phyloP scores from a whole-genome alignment of 2,888 invertebrate genomes.

The Eulithis testata region DNA sequence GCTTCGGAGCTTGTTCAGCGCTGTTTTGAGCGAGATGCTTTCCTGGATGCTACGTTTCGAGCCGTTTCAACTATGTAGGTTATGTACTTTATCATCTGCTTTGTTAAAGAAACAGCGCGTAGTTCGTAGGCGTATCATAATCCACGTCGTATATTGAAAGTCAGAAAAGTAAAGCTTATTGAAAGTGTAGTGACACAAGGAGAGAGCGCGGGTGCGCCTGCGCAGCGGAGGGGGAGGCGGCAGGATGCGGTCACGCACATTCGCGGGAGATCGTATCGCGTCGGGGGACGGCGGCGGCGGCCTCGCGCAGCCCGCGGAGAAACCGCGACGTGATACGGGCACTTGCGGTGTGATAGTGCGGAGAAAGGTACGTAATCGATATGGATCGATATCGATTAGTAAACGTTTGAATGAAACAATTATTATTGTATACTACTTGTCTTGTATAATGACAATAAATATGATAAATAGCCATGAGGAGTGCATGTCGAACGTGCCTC shows the following conservation, averaged over 20 bases:
- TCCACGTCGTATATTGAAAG: not conserved
- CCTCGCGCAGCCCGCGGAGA: conserved; percentile 50
- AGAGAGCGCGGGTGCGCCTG: conserved; percentile 19
- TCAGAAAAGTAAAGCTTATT: not conserved
- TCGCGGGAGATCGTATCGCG: conserved; percentile 68
- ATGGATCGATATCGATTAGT: conserved; percentile 24
- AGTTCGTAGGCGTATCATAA: no score
- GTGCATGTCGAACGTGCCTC: no score
- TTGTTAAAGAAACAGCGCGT: no score
- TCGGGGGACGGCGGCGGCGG: conserved; percentile 50
- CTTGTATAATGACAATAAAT: no score
- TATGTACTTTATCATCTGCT: no score
- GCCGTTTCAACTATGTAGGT: no score
- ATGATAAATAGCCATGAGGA: no score
- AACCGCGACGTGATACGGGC: conserved; percentile 48
- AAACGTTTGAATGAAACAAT: not conserved
- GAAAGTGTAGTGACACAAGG: conserved; percentile 4
- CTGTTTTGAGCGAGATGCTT: no score
- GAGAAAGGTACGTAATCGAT: conserved; percentile 18
- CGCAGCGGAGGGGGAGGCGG: conserved; percentile 49
- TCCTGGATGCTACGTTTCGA: no score
- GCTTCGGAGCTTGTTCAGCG: no score
- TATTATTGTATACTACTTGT: no score
- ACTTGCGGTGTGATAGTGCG: conserved; percentile 31
- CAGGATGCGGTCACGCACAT: conserved; percentile 78